phyloP scores from a whole-genome alignment of 2,888 invertebrate species.

The Omphaloscelis lunosa region DNA sequence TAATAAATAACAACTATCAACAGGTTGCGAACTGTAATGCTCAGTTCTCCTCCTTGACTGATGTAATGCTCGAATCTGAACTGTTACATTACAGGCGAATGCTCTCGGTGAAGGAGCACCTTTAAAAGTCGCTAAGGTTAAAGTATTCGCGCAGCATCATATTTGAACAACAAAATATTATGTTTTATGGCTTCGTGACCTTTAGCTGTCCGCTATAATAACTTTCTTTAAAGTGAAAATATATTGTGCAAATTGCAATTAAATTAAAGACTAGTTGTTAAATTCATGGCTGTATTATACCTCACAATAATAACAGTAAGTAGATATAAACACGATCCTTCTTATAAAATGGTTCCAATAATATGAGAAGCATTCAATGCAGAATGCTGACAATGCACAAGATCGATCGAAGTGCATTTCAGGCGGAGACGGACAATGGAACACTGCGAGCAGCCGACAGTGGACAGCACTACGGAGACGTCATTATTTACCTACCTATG shows the following conservation, averaged over 20 bases:
- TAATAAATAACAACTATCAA: no score
- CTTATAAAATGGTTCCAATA: neutral
- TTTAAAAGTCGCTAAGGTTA: conserved; percentile 4
- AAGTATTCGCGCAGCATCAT: conserved; percentile 13
- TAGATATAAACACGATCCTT: neutral
- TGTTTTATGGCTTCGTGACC: conserved; percentile 30
- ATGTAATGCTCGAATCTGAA: no score
- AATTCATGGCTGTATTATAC: neutral
- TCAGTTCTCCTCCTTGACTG: no score
- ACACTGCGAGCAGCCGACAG: neutral
- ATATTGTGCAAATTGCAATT: conserved; percentile 22
- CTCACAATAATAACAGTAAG: neutral
- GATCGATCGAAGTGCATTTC: conserved; percentile 24
- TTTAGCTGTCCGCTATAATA: conserved; percentile 19
- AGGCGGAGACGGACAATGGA: conserved; percentile 19
- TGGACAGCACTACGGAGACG: neutral
- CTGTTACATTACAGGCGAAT: no score
- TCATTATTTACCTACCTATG: conserved; percentile 5
- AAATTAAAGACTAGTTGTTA: neutral
- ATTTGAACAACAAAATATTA: conserved; percentile 11
- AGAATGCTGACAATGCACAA: conserved; percentile 28
- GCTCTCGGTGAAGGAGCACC: no score
- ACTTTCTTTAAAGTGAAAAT: conserved; percentile 40
- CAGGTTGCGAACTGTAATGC: no score
- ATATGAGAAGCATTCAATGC: conserved; percentile 6